Evolutionary conservation across 2,113 vertebrate genomes (phyloP).

Genomic region (Strigops habroptila): DNA sequence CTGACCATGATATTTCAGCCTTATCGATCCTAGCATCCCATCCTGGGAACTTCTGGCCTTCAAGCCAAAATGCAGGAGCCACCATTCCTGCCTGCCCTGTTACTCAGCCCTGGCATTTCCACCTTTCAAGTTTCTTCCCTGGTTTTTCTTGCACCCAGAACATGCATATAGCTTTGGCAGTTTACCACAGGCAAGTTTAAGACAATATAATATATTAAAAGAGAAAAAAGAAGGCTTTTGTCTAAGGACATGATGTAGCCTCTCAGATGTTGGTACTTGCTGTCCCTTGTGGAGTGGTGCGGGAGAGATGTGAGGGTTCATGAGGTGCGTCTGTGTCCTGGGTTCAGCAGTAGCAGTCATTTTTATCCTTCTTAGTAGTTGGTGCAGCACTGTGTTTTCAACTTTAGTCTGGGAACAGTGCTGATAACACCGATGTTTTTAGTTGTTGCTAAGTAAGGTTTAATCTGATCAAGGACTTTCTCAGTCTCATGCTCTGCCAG

Average conservation of each 20-base stretch:
- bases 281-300: background rate
- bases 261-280: fast-evolving
- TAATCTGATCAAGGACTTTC: too few species aligned
- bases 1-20: background rate
- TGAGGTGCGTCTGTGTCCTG: too few species aligned
- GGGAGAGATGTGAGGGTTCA: background rate
- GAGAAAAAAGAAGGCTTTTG: background rate
- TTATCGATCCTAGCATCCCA: background rate
- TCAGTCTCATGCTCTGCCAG: too few species aligned
- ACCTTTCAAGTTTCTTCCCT: background rate
- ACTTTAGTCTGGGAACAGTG: too few species aligned
- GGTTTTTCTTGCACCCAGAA: background rate
- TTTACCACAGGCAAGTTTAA: background rate
- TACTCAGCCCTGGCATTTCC: background rate
- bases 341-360: too few species aligned
- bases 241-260: background rate
- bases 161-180: background rate
- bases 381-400: too few species aligned
- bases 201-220: background rate
- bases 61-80: background rate
- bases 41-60: background rate
- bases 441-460: too few species aligned
- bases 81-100: background rate
- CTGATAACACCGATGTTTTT: too few species aligned
- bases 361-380: too few species aligned